These are phyloP conservation scores for Sinhomidia bicolor DNA, from an alignment of 2,888 invertebrate genomes.

Conservation along the genomic window DNA sequence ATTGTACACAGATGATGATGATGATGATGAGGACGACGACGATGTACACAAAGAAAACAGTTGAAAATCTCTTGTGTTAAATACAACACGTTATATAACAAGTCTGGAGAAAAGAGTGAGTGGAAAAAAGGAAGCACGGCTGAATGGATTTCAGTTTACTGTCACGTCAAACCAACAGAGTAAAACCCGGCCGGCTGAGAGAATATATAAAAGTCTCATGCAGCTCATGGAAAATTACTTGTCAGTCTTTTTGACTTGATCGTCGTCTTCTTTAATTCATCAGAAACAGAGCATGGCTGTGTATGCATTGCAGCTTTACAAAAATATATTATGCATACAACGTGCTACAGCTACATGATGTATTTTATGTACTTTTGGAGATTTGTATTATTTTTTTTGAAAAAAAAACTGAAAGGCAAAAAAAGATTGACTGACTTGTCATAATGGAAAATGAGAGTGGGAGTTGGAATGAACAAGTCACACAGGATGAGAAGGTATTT, in stretches of 20 bases:
- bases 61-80: neutral
- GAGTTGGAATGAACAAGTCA: constrained; percentile 2
- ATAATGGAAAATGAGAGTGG: constrained; percentile 36
- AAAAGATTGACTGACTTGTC: constrained; percentile 31
- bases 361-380: neutral
- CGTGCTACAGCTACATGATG: neutral
- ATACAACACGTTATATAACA: neutral
- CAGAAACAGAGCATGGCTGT: neutral
- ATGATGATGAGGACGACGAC: neutral
- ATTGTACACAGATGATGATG: neutral
- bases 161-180: constrained; percentile 53
- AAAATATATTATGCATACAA: neutral
- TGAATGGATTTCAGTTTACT: constrained; percentile 62
- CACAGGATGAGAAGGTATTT: constrained; percentile 15
- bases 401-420: constrained; percentile 19
- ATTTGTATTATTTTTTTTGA: too few relatives aligned
- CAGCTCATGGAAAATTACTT: constrained; percentile 67
- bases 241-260: constrained; percentile 59
- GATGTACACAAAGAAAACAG: constrained; percentile 36
- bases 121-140: constrained; percentile 64
- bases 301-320: too few relatives aligned
- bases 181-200: constrained; percentile 21
- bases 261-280: constrained; percentile 20
- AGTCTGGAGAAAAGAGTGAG: constrained; percentile 56
- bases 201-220: neutral